Evolutionary conservation across 2,888 invertebrate species (phyloP), one percentile per base, ranked within the genome.

Genomic region (Lottia gigantea): DNA sequence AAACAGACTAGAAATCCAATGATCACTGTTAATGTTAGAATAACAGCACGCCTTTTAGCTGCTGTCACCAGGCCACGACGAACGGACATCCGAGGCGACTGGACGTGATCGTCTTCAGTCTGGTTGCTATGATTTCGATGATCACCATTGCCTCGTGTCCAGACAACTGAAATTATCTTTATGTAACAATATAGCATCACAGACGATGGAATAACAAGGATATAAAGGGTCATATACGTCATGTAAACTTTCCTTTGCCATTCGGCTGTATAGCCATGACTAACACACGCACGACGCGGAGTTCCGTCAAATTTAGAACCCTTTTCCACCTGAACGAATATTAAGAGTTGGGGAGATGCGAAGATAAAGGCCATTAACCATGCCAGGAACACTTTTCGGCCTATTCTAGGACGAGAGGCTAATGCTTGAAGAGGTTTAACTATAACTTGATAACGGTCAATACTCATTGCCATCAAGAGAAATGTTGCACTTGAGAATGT

Each of bases 221-320:
- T 88, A 78, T 88, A 89, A 66, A 81, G 76, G 12, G 89, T 88
- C 46, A 88, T 83, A 82, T 87, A 89, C 23, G 87, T 84, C 70
- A 89, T 88, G 78, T 89, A 89, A 8, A 88, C 77, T 75, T 89
- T 89, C 4, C 89, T 80, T 75, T 89, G 89, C 89, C 90, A 90
- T 62, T 81, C 78, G 0, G 84, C 85, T 23, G 88, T 88, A 79
- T 90, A 90, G 15, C 89, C 90, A 2, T 78, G 77, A 75, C 89
- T 89, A 64, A 80, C 76, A 75, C 90, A 90, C 67, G 82, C 76
- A 70, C 85, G 83, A n/a, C 83, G 78, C 0, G 82, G 75, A 8
- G 78, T 77, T 1, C 87, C 87, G 63, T 87, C 85, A 4, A 78
- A 76, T 62, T 83, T 80, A 15, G 76, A 75, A 3, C 81, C 83